A percentile compares a stretch with the other conserved stretches of the same genome.
These are phyloP conservation scores for Darevskia mixta DNA, from an alignment of 2,797 vertebrate genomes.

Conservation along the genomic window DNA sequence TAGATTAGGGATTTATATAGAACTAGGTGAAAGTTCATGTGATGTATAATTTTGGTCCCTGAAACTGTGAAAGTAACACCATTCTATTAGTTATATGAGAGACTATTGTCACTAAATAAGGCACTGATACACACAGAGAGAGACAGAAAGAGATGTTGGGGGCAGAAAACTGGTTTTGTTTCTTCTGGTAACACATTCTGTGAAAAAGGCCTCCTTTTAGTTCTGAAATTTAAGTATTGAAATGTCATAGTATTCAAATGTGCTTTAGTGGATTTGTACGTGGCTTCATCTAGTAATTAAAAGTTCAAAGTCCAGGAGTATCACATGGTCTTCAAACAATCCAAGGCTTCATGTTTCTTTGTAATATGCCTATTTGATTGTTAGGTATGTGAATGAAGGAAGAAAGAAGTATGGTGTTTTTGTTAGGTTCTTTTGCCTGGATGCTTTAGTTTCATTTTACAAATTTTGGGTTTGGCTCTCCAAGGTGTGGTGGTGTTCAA, in stretches of 20 bases:
- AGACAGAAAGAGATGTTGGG: neutral
- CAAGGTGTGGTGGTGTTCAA: too few species aligned
- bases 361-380: constrained; percentile 25
- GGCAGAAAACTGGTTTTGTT: neutral
- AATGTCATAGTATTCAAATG: constrained; percentile 56
- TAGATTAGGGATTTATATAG: neutral
- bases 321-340: constrained; percentile 54
- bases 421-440: neutral
- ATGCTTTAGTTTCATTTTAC: neutral
- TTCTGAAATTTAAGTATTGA: constrained; percentile 47
- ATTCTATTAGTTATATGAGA: neutral
- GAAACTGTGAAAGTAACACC: neutral
- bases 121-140: neutral
- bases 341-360: neutral
- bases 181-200: accelerated
- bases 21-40: constrained; percentile 26
- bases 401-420: constrained; percentile 4
- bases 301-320: constrained; percentile 66
- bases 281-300: constrained; percentile 67
- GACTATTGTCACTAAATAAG: neutral
- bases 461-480: neutral
- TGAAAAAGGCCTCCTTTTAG: constrained; percentile 24
- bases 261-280: constrained; percentile 64
- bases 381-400: neutral
- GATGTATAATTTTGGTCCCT: neutral